phyloP scores from a whole-genome alignment of 2,113 vertebrate species.

The Speoplatyrhinus poulsoni region DNA sequence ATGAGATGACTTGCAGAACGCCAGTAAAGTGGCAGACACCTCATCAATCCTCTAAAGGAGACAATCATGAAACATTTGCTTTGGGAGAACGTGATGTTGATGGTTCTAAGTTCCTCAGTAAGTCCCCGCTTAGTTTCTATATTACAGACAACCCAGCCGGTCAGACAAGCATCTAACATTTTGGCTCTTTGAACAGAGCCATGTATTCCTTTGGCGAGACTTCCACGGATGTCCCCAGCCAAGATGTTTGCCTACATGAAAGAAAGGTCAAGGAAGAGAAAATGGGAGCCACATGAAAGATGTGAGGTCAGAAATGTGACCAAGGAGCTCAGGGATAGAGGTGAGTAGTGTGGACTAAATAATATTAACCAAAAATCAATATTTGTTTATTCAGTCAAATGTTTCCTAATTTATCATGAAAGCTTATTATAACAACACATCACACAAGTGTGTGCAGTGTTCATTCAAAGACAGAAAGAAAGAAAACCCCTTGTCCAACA shows the following conservation, averaged over 20 bases:
- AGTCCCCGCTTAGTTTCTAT: neutral
- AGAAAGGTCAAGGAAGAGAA: slow-evolving; percentile 48
- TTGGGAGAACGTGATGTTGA: no score
- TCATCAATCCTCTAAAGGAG: neutral
- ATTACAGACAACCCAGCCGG: neutral
- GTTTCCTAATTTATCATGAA: neutral
- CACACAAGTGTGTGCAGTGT: no score
- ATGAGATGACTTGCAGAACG: slow-evolving; percentile 1
- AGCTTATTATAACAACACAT: no score
- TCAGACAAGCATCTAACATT: neutral
- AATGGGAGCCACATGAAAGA: neutral
- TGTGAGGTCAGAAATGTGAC: neutral
- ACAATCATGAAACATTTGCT: neutral
- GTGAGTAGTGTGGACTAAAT: neutral
- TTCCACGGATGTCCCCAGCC: slow-evolving; percentile 28
- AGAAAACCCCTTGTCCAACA: no score
- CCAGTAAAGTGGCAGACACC: neutral
- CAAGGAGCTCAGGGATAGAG: neutral
- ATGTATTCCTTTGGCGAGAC: slow-evolving; percentile 1
- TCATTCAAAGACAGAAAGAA: no score
- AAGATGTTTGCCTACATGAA: slow-evolving; percentile 65
- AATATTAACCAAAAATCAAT: neutral
- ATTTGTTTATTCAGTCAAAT: neutral
- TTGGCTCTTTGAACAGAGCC: slow-evolving; percentile 24
- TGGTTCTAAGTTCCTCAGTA: neutral